phyloP scores from a whole-genome alignment of 2,888 invertebrate genomes.

The Celastrina argiolus region DNA sequence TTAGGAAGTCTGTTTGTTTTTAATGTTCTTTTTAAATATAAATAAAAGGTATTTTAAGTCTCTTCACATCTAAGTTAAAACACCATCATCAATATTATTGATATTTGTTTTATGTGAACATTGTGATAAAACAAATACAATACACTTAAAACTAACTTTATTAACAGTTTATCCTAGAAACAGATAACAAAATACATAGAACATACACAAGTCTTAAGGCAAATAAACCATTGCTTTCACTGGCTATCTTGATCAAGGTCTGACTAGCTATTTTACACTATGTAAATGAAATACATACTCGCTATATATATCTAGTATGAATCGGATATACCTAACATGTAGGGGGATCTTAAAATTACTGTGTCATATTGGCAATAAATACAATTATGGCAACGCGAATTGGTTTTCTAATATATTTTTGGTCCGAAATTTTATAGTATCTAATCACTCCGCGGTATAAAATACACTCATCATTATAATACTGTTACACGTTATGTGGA shows the following conservation, averaged over 20 bases:
- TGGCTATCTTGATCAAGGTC: slow-evolving; percentile 24
- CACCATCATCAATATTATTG: slow-evolving; percentile 30
- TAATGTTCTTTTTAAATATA: not conserved
- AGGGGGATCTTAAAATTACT: slow-evolving; percentile 34
- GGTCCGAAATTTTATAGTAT: slow-evolving; percentile 66
- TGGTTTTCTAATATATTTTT: slow-evolving; percentile 73
- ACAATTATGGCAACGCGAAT: slow-evolving; percentile 75
- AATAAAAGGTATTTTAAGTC: not conserved
- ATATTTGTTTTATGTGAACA: slow-evolving; percentile 37
- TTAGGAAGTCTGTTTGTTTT: slow-evolving; percentile 24
- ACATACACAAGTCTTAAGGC: slow-evolving; percentile 25
- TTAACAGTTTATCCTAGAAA: slow-evolving; percentile 23
- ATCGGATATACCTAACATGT: slow-evolving; percentile 8
- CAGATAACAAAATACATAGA: slow-evolving; percentile 24
- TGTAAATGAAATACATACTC: slow-evolving; percentile 24
- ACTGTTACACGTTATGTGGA: slow-evolving; percentile 65
- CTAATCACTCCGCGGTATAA: slow-evolving; percentile 59
- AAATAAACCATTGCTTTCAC: slow-evolving; percentile 19
- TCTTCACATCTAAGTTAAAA: not conserved
- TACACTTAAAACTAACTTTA: slow-evolving; percentile 15
- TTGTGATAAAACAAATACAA: slow-evolving; percentile 19
- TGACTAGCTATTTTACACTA: slow-evolving; percentile 36
- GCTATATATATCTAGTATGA: slow-evolving; percentile 18
- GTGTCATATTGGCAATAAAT: slow-evolving; percentile 74
- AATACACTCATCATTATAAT: slow-evolving; percentile 75